Conservation (phyloP, 2,797 vertebrate genomes). For the Neosalanx taihuensis region DNA sequence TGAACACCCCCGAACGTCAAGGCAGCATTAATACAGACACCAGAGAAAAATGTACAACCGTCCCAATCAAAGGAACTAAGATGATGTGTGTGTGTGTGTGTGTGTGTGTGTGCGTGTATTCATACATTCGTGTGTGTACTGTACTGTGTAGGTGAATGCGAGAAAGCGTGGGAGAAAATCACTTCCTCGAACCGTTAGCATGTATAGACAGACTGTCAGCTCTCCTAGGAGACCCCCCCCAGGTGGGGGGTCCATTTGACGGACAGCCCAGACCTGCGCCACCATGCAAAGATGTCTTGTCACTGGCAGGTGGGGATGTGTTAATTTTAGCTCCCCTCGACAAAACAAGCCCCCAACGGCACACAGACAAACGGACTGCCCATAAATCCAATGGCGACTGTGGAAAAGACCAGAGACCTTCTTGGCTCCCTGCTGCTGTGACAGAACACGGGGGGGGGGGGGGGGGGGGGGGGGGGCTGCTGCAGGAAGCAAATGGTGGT, state of each 20-base stretch:
- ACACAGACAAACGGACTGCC: slow-evolving; percentile 54
- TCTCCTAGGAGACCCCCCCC: slow-evolving; percentile 15
- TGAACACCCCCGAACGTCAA: not conserved
- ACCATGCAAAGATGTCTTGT: slow-evolving; percentile 24
- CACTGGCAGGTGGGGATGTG: slow-evolving; percentile 27
- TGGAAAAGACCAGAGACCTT: slow-evolving; percentile 57
- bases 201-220: slow-evolving; percentile 30
- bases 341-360: slow-evolving; percentile 51
- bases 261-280: slow-evolving; percentile 21
- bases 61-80: not conserved
- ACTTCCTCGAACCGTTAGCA: slow-evolving; percentile 3
- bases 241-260: slow-evolving; percentile 24
- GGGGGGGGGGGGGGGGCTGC: slow-evolving; percentile 26
- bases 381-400: slow-evolving; percentile 58
- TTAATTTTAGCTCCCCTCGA: slow-evolving; percentile 45
- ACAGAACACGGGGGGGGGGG: slow-evolving; percentile 20
- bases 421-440: slow-evolving; percentile 44
- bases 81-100: not conserved
- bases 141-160: slow-evolving; percentile 14
- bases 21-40: not conserved
- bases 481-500: slow-evolving; percentile 14
- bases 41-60: slow-evolving; percentile 12
- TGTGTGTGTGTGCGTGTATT: not conserved
- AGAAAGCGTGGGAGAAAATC: slow-evolving; percentile 6
- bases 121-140: slow-evolving; percentile 18